A percentile compares a stretch with the other conserved stretches of the same genome.
Conservation (phyloP, 2,113 vertebrate genomes). For the Esox niger region DNA sequence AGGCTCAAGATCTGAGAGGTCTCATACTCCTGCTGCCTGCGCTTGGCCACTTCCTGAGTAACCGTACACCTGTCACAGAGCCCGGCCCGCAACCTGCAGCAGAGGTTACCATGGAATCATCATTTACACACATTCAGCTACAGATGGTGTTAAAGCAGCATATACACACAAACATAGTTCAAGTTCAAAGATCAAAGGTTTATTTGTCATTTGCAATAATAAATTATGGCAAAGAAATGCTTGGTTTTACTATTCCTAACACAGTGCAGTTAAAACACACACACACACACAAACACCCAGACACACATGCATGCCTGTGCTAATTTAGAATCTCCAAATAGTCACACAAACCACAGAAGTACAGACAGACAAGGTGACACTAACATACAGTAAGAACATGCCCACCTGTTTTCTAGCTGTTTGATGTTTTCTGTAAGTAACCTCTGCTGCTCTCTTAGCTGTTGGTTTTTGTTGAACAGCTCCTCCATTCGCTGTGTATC, state of each 20-base stretch:
- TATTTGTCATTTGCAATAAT: too few species aligned
- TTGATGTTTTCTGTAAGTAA: slow-evolving; percentile 89
- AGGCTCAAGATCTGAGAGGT: slow-evolving; percentile 83
- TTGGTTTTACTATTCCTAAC: too few species aligned
- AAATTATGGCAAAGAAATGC: too few species aligned
- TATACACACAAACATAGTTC: neutral
- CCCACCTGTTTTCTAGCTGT: slow-evolving; percentile 90
- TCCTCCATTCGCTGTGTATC: slow-evolving; percentile 90
- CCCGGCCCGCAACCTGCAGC: slow-evolving; percentile 84
- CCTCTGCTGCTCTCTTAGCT: slow-evolving; percentile 89
- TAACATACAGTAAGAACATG: too few species aligned
- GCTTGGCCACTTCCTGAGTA: slow-evolving; percentile 90
- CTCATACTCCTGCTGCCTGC: slow-evolving; percentile 86
- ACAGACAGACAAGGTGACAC: too few species aligned
- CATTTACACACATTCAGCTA: slow-evolving; percentile 6
- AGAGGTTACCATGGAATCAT: neutral
- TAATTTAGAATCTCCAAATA: neutral
- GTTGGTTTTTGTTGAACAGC: slow-evolving; percentile 89
- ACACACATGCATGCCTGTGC: slow-evolving; percentile 1
- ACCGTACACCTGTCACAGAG: slow-evolving; percentile 94
- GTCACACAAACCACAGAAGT: slow-evolving; percentile 9
- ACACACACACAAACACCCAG: too few species aligned
- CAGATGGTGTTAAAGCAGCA: neutral
- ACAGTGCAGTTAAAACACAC: too few species aligned
- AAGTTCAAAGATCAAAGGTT: too few species aligned